Evolutionary conservation across 2,113 vertebrate species (phyloP).

Genomic region (Antechinus flavipes): DNA sequence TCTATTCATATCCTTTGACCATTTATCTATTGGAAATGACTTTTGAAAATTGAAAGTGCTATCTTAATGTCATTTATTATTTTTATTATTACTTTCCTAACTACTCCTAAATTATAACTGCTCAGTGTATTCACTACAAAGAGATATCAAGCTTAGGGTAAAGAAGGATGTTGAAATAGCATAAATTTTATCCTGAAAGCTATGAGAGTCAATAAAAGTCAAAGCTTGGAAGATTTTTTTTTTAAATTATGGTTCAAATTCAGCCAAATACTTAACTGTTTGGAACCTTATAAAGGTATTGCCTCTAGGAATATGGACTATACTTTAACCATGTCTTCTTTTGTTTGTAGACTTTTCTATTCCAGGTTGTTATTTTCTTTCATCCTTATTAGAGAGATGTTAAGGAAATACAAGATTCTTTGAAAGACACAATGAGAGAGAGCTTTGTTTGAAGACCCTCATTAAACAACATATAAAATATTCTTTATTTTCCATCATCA

Average conservation of each 20-base stretch:
- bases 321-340: background rate
- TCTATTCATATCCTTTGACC: background rate
- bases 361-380: background rate
- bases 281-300: background rate
- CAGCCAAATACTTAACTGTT: background rate
- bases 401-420: background rate
- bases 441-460: background rate
- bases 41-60: background rate
- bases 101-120: background rate
- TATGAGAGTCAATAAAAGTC: background rate
- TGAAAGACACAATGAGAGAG: background rate
- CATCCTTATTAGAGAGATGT: background rate
- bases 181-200: background rate
- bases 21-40: background rate
- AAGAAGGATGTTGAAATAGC: background rate
- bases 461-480: background rate
- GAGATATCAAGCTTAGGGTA: background rate
- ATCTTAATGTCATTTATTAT: background rate
- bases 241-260: background rate
- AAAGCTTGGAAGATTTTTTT: background rate
- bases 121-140: background rate
- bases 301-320: background rate
- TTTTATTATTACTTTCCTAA: background rate
- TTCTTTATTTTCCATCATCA: background rate
- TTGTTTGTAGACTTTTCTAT: background rate